These are phyloP conservation scores for Deroplatys truncata DNA, from an alignment of 2,888 invertebrate species.

Conservation along the genomic window DNA sequence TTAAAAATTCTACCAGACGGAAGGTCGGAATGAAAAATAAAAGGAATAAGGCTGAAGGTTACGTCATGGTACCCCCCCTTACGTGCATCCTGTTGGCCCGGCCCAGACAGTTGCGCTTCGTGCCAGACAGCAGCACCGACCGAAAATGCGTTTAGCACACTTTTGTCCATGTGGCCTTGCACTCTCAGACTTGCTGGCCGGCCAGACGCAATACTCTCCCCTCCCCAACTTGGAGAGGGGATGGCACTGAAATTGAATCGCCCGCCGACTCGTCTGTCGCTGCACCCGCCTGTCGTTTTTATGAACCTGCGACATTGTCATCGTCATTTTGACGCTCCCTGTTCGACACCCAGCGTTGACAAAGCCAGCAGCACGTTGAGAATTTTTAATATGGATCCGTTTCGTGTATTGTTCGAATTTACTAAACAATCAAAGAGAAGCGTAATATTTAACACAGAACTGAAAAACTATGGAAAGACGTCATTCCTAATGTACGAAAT, in stretches of 20 bases:
- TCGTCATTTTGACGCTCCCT: not conserved
- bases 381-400: no score
- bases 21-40: not conserved
- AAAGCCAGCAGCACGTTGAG: no score
- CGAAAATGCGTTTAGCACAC: not conserved
- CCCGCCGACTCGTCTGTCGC: not conserved
- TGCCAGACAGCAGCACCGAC: not conserved
- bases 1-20: not conserved
- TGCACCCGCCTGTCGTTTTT: not conserved
- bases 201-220: not conserved
- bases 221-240: not conserved
- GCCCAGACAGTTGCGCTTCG: not conserved
- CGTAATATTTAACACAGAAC: no score
- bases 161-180: not conserved
- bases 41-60: not conserved
- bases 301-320: not conserved
- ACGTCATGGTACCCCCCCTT: not conserved
- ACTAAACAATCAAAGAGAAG: no score
- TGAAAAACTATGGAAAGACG: no score
- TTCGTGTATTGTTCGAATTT: no score
- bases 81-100: not conserved
- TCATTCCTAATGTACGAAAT: no score
- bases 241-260: not conserved
- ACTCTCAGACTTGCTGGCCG: not conserved
- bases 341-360: not conserved